Evolutionary conservation across 2,113 vertebrate genomes (phyloP).

Genomic region (Vicugna pacos): DNA sequence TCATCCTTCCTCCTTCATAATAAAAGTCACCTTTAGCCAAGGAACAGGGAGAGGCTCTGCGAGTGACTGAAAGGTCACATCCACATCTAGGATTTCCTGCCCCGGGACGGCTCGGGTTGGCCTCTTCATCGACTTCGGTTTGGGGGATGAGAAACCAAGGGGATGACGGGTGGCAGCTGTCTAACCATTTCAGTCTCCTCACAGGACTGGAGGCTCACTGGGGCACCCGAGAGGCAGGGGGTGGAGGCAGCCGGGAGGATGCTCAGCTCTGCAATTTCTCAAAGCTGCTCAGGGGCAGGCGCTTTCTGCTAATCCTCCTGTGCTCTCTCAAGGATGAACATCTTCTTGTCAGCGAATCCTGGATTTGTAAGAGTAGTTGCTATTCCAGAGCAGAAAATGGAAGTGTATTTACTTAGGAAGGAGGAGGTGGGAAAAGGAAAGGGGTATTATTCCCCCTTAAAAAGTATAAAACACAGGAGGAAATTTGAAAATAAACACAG

Average conservation of each 20-base stretch:
- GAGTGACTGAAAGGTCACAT: not conserved
- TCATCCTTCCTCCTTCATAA: not conserved
- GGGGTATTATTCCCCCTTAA: not conserved
- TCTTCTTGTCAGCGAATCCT: not conserved
- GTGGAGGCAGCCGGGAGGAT: not conserved
- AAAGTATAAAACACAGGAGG: not conserved
- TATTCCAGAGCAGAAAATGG: conserved; percentile 13
- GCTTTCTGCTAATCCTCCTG: not conserved
- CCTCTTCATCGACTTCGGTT: not conserved
- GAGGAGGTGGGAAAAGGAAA: not conserved
- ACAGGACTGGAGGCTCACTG: not conserved
- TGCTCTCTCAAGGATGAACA: not conserved
- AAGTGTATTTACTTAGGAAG: not conserved
- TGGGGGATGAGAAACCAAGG: not conserved
- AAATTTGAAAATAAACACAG: conserved; percentile 30
- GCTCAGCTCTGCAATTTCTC: not conserved
- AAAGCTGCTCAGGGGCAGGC: not conserved
- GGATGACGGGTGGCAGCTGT: not conserved
- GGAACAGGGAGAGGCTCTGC: not conserved
- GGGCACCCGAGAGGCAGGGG: not conserved
- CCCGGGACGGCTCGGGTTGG: not conserved
- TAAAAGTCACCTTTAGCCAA: not conserved
- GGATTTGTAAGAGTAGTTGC: not conserved
- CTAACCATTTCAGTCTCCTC: not conserved
- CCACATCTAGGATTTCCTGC: not conserved